Evolutionary conservation across 37 sponge, comb jelly and placozoan species (phyloP), one percentile per base, ranked within the genome.

Genomic region (Diacarnus erythraeanus): DNA sequence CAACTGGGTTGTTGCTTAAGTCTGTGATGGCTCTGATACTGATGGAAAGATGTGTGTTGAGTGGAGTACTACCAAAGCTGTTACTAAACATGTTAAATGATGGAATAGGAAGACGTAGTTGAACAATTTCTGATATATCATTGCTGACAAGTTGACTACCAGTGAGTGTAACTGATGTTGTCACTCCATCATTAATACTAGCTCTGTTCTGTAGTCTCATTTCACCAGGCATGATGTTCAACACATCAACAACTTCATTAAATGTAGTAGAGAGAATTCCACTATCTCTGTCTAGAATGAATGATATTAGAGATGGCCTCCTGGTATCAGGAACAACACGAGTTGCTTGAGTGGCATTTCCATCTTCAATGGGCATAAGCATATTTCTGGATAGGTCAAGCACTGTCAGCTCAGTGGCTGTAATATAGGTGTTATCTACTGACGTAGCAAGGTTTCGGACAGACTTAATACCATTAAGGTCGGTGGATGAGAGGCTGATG

Each of bases 391-490:
- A 89, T 4, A 90, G 63, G 71, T 96, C 97, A 17, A n/a, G 70
- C 0, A 72, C 61, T 15, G 82, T 80, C 10, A 54, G 38, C 23
- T 83, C 57, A 39, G 72, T 34, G 17, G 93, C 78, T 17, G 89
- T 90, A 31, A 96, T 43, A 64, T 80, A 96, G 17, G 93, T 93
- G 36, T 85, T 93, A 40, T n/a, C 77, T 2, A 18, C 17, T 12
- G 75, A 47, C 5, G 79, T 87, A 4, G 91, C 93, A 0, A 96
- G 79, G 30, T 70, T 77, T 67, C 60, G 44, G 29, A 87, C 79
- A 15, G 88, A 39, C 71, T 96, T 93, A 38, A 96, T 84, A 0
- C 85, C 80, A 64, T 90, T 89, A 56, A 93, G 83, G 60, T 96
- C 94, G 23, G 60, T 44, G 6, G 38, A 8, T 20, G 91, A 82